Evolutionary conservation across 2,888 invertebrate genomes (phyloP), one percentile per base, ranked within the genome.

Genomic region (Anarsia innoxiella): DNA sequence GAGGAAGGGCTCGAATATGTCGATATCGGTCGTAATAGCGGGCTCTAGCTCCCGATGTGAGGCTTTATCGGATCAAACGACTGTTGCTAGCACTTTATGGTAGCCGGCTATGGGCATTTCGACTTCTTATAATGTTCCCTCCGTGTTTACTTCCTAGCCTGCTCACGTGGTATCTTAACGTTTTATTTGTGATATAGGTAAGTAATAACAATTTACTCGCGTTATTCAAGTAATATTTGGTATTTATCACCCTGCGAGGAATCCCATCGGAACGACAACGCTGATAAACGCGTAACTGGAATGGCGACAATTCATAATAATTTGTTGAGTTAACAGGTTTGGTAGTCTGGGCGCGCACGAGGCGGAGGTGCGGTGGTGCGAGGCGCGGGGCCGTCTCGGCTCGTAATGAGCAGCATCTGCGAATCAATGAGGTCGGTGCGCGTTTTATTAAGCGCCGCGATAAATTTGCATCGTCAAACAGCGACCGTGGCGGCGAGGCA

Each of bases 401-500:
- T 66, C 52, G 56, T 75, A 76, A 76, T 76, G 72, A 78, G 70
- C 61, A 66, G 65, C 68, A 72, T 76, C 71, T 72, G 70, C 57
- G 67, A 73, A 80, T 77, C 76, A 75, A 76, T 76, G 70, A 66
- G 66, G 63, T 66, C 54, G 68, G 64, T 61, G 62, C 61, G 70
- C 72, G 65, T 77, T 80, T 77, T 78, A 77, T 75, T 73, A 77
- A 79, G 66, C 71, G 67, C 64, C 63, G 66, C 73, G 70, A 80
- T 80, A 78, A 78, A 82, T 82, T 83, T 80, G 77, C 80, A 83
- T 84, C 72, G 66, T 68, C 76, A 79, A 83, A 79, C 74, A 78
- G 71, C 59, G 68, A 54, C 72, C 68, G 68, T 66, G 66, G 66
- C 66, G 62, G 58, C 60, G 70, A 64, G 60, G 78, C 83, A 83